A percentile compares a stretch with the other conserved stretches of the same genome.
Conservation (phyloP, 2,113 vertebrate genomes). For the Oreochromis tanganicae region DNA sequence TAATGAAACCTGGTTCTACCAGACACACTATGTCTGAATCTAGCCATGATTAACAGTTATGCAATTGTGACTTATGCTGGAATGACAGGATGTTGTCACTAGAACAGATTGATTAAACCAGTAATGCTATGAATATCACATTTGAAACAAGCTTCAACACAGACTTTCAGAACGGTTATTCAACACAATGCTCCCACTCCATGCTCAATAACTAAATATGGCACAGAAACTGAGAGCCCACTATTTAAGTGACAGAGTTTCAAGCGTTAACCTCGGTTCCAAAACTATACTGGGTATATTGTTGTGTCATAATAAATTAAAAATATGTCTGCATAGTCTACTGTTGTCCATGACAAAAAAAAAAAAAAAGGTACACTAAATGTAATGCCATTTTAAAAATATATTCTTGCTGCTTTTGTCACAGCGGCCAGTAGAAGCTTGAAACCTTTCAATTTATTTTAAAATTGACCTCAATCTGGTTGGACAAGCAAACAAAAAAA, state of each 20-base stretch:
- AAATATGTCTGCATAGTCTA: background rate
- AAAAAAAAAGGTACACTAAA: background rate
- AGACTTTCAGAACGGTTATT: background rate
- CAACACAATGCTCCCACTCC: background rate
- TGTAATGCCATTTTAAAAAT: background rate
- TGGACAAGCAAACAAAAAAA: background rate
- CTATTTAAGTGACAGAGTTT: background rate
- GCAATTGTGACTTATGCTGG: rapidly evolving
- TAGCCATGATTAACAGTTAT: background rate
- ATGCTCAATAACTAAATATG: background rate
- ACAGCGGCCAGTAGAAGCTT: background rate
- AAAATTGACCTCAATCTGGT: background rate
- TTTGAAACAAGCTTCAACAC: background rate
- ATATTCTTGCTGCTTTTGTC: background rate
- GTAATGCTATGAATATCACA: background rate
- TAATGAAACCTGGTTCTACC: background rate
- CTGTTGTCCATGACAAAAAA: too few relatives aligned
- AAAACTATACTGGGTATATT: rapidly evolving
- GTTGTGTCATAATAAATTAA: background rate
- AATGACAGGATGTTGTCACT: background rate
- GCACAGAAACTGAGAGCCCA: background rate
- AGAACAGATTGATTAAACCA: background rate
- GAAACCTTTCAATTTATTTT: background rate
- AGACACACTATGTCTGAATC: background rate
- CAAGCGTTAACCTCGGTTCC: background rate